phyloP scores from a whole-genome alignment of 2,113 vertebrate species.

The Gobio gobio region DNA sequence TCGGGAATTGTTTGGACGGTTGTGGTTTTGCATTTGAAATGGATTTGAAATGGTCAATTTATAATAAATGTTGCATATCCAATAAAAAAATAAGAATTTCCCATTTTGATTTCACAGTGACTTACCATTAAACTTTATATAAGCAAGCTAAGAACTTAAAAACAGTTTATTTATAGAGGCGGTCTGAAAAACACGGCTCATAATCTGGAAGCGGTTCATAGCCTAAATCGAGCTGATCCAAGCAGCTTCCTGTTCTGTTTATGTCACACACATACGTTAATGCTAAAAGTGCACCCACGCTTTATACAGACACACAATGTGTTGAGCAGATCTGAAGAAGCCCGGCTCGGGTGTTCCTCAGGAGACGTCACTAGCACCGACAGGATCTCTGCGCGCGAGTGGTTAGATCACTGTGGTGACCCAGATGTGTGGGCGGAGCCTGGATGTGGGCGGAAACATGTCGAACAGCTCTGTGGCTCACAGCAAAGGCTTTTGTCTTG shows the following conservation, averaged over 20 bases:
- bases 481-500: not conserved
- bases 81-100: no score
- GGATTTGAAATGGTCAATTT: no score
- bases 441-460: conserved; percentile 73
- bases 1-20: no score
- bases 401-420: conserved; percentile 40
- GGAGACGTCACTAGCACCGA: conserved; percentile 63
- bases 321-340: conserved; percentile 29
- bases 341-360: conserved; percentile 43
- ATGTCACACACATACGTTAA: conserved; percentile 22
- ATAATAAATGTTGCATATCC: no score
- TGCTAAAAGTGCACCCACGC: conserved; percentile 12
- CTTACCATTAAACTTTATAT: not conserved
- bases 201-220: conserved; percentile 4
- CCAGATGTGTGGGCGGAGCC: conserved; percentile 42
- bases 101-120: no score
- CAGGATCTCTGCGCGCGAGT: conserved; percentile 25
- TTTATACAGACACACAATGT: not conserved
- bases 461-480: conserved; percentile 67
- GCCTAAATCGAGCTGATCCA: conserved; percentile 26
- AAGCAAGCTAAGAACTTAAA: conserved; percentile 1
- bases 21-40: no score
- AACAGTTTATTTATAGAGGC: not conserved
- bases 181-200: not conserved
- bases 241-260: conserved; percentile 31